phyloP scores from a whole-genome alignment of 2,797 vertebrate species.

The Tragopan temminckii region DNA sequence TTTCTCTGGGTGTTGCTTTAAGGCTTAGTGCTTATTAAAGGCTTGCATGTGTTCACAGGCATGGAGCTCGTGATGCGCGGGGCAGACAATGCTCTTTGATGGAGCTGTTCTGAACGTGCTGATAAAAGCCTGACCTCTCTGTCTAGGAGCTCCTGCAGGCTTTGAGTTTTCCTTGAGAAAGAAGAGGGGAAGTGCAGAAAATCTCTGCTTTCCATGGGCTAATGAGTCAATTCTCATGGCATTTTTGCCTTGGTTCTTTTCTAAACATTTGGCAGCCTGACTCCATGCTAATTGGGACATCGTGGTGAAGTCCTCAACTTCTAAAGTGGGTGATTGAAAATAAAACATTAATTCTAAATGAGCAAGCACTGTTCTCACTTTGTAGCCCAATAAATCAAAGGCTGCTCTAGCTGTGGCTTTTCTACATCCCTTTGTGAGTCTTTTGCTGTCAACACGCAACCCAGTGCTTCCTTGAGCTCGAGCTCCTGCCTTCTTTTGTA shows the following conservation, averaged over 20 bases:
- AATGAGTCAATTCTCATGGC: not conserved
- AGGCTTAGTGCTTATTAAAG: not conserved
- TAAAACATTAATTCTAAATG: not conserved
- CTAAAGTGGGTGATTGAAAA: not conserved
- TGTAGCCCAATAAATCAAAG: not conserved
- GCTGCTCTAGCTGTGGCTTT: not conserved
- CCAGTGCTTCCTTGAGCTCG: not conserved
- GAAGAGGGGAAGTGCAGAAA: not conserved
- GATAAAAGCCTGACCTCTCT: not conserved
- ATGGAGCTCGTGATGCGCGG: fast-evolving
- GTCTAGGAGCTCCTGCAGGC: not conserved
- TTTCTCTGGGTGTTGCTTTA: not conserved
- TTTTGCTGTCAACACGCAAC: not conserved
- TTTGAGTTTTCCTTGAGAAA: not conserved
- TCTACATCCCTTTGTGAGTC: not conserved
- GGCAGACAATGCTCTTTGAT: fast-evolving
- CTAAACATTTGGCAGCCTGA: not conserved
- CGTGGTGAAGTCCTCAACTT: not conserved
- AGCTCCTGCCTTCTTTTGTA: not conserved
- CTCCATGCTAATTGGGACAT: not conserved
- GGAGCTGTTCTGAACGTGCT: fast-evolving
- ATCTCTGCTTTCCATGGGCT: not conserved
- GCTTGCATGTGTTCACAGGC: fast-evolving
- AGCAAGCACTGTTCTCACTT: not conserved
- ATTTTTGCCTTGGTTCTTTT: not conserved